These are phyloP conservation scores for Pseudomyrmex sp. DNA, from an alignment of 1,140 invertebrate species.

Conservation along the genomic window DNA sequence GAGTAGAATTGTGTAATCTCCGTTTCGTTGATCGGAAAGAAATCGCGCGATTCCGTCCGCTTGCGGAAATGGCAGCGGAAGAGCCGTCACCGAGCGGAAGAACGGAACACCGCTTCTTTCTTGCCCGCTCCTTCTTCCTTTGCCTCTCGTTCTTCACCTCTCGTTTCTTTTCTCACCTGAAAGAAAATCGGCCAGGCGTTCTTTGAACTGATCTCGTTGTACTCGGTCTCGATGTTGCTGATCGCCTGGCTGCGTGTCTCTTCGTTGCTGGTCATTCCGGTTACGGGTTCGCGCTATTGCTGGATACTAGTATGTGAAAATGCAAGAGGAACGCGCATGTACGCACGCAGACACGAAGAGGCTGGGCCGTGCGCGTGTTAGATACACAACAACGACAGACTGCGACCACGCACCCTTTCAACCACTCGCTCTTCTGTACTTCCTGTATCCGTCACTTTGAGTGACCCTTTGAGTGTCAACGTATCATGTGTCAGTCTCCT, in stretches of 20 bases:
- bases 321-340: constrained; percentile 35
- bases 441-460: constrained; percentile 2
- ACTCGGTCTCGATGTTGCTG: constrained; percentile 89
- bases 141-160: not conserved
- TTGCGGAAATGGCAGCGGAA: constrained; percentile 35
- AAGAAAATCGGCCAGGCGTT: constrained; percentile 88
- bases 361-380: constrained; percentile 56
- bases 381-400: constrained; percentile 35
- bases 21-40: not conserved
- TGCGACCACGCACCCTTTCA: constrained; percentile 45
- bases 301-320: constrained; percentile 45
- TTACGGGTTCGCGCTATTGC: constrained; percentile 56
- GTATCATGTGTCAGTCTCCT: constrained; percentile 57
- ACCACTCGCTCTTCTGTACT: constrained; percentile 39
- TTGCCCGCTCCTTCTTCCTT: not conserved
- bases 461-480: not conserved
- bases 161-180: constrained; percentile 85
- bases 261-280: constrained; percentile 67
- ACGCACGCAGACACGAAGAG: constrained; percentile 53
- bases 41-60: not conserved
- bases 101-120: not conserved
- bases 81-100: constrained; percentile 31
- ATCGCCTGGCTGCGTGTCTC: constrained; percentile 73
- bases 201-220: constrained; percentile 87
- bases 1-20: no score